Conservation (phyloP, 2,113 vertebrate species). For the Arizona elegans region DNA sequence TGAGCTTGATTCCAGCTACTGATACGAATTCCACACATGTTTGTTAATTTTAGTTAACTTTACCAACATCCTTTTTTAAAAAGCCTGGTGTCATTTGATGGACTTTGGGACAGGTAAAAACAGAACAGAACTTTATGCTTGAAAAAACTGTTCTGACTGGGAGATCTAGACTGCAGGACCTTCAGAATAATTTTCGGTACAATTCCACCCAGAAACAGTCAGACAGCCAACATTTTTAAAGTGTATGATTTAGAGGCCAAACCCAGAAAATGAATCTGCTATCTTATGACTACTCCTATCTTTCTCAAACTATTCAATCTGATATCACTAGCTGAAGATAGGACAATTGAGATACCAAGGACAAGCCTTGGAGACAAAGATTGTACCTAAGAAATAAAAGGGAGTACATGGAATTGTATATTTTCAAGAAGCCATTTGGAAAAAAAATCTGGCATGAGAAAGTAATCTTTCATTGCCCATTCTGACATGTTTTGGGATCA, state of each 20-base stretch:
- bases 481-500: neutral
- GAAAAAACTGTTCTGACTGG: neutral
- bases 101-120: neutral
- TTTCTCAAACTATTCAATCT: neutral
- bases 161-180: neutral
- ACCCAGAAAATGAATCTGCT: neutral
- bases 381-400: neutral
- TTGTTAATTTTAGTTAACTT: neutral
- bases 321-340: neutral
- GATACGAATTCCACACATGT: neutral
- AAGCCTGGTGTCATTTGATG: neutral
- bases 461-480: neutral
- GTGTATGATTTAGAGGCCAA: neutral
- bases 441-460: neutral
- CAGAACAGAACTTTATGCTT: neutral
- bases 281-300: neutral
- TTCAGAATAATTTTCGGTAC: neutral
- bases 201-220: neutral
- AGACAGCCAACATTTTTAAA: neutral
- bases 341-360: neutral
- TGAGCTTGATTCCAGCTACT: neutral
- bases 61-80: neutral
- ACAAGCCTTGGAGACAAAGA: neutral
- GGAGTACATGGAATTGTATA: neutral
- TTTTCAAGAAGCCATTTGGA: neutral